Evolutionary conservation across 2,797 vertebrate genomes (phyloP).

Genomic region (Poecile montanus): DNA sequence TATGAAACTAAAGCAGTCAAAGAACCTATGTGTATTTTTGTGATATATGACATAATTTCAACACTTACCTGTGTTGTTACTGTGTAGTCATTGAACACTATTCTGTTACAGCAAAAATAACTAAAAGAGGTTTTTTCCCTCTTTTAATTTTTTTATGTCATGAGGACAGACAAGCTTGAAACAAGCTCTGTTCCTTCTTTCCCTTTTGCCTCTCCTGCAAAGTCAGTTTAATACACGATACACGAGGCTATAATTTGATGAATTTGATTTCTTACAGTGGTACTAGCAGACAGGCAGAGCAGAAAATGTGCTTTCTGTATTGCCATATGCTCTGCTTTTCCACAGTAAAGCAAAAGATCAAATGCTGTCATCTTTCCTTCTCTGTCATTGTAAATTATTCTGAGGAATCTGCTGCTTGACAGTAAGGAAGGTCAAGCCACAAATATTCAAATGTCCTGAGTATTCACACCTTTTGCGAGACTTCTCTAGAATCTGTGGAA

Average conservation of each 20-base stretch:
- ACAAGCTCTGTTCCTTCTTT: neutral
- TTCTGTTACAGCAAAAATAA: neutral
- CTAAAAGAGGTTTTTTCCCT: rapidly evolving
- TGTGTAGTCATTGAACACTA: neutral
- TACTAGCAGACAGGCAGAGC: neutral
- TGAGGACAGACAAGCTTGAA: neutral
- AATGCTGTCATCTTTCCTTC: neutral
- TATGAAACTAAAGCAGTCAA: neutral
- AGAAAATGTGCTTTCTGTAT: neutral
- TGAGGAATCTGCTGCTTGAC: neutral
- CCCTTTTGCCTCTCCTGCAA: neutral
- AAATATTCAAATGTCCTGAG: neutral
- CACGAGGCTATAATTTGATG: neutral
- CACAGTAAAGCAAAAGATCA: neutral
- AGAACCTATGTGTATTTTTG: neutral
- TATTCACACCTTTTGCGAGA: neutral
- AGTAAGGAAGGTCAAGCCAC: neutral
- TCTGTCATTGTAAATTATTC: neutral
- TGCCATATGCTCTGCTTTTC: neutral
- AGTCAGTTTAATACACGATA: neutral
- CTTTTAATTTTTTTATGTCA: neutral
- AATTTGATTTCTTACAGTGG: neutral
- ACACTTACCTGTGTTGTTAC: neutral
- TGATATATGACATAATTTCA: neutral
- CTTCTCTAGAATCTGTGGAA: neutral